Conservation (phyloP, 2,113 vertebrate species). For the Tiliqua scincoides region DNA sequence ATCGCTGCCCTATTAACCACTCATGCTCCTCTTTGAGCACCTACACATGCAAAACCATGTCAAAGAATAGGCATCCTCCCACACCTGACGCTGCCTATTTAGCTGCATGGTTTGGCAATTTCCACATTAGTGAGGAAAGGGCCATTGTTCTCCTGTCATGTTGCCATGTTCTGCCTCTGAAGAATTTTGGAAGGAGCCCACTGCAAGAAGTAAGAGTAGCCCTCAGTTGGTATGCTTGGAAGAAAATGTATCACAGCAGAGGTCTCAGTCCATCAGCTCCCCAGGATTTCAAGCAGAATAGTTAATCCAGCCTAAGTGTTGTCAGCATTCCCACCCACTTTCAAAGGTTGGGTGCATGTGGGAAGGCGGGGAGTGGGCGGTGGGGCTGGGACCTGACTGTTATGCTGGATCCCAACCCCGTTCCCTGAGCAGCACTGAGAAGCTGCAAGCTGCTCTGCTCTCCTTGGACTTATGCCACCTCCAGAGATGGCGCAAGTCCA, state of each 20-base stretch:
- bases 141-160: background rate
- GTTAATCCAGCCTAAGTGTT: background rate
- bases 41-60: background rate
- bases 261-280: background rate
- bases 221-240: background rate
- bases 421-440: too few relatives aligned
- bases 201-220: background rate
- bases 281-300: background rate
- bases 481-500: too few relatives aligned
- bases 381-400: too few relatives aligned
- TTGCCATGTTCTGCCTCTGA: background rate
- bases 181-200: background rate
- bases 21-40: background rate
- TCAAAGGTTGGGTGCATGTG: background rate
- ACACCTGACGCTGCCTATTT: background rate
- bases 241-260: background rate
- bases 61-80: background rate
- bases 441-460: too few relatives aligned
- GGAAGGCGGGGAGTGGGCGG: too few relatives aligned
- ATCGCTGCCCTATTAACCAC: background rate
- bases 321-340: background rate
- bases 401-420: too few relatives aligned
- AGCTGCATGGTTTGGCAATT: too few relatives aligned
- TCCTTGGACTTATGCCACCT: too few relatives aligned
- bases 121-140: background rate